Evolutionary conservation across 2,888 invertebrate species (phyloP).

Genomic region (Prosopocoilus inquinatus): DNA sequence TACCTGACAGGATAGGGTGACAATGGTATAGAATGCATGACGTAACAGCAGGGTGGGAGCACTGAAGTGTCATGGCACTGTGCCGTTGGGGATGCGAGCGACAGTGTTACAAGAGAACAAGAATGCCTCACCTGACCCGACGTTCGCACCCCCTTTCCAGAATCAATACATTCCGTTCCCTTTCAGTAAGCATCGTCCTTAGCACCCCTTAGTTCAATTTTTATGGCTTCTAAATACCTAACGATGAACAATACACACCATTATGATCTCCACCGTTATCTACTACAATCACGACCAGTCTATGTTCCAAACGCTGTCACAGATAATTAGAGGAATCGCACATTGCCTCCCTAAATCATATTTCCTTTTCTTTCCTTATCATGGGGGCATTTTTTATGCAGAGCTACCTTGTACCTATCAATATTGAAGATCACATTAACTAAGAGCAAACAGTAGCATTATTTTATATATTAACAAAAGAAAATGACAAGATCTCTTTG

Average conservation of each 20-base stretch:
- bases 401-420: no score
- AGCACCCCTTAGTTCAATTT: conserved; percentile 3
- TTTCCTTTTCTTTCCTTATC: no score
- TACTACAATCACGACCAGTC: no score
- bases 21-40: conserved; percentile 5
- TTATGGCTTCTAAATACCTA: conserved; percentile 1
- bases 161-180: conserved; percentile 26
- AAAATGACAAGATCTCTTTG: no score
- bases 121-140: conserved; percentile 25
- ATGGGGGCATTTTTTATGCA: no score
- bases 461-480: no score
- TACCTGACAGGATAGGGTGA: conserved; percentile 5
- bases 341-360: no score
- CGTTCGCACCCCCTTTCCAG: conserved; percentile 17
- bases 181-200: conserved; percentile 11
- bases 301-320: no score
- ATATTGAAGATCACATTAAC: no score
- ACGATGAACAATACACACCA: background rate
- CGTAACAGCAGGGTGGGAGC: conserved; percentile 3
- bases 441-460: no score
- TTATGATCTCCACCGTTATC: no score
- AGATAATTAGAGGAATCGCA: no score
- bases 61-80: background rate
- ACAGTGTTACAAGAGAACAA: conserved; percentile 23
- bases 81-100: conserved; percentile 15